A percentile compares a stretch with the other conserved stretches of the same genome.
Evolutionary conservation across 2,888 invertebrate species (phyloP).

Genomic region (Tholera decimalis): DNA sequence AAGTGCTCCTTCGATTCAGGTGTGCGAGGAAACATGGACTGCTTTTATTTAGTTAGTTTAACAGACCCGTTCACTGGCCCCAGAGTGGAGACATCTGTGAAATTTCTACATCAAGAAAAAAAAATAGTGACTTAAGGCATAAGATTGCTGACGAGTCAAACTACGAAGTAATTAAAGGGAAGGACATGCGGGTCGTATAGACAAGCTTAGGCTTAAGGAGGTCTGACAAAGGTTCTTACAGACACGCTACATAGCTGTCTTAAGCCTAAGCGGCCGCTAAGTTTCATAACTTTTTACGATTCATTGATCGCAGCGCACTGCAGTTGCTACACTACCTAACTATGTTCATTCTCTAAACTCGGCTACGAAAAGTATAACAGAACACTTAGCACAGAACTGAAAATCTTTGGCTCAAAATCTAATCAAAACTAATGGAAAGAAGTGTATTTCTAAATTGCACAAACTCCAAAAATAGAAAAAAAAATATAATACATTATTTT

Average conservation of each 20-base stretch:
- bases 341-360: neutral
- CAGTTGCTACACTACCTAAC: neutral
- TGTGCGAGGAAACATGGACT: too few relatives aligned
- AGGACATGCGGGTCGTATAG: neutral
- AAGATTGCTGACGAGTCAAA: neutral
- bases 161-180: neutral
- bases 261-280: neutral
- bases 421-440: neutral
- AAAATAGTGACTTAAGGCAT: too few relatives aligned
- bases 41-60: too few relatives aligned
- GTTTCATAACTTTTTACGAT: conserved; percentile 10
- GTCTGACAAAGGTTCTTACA: neutral
- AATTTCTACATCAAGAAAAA: too few relatives aligned
- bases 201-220: neutral
- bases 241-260: neutral
- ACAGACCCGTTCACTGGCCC: too few relatives aligned
- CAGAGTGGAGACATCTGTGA: too few relatives aligned
- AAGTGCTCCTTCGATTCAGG: too few relatives aligned
- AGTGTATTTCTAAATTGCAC: too few relatives aligned
- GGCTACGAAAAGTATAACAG: neutral
- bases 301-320: conserved; percentile 18
- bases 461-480: too few relatives aligned
- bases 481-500: too few relatives aligned
- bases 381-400: neutral
- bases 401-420: neutral